Conservation (phyloP, 2,888 invertebrate species). For the Acleris laterana region DNA sequence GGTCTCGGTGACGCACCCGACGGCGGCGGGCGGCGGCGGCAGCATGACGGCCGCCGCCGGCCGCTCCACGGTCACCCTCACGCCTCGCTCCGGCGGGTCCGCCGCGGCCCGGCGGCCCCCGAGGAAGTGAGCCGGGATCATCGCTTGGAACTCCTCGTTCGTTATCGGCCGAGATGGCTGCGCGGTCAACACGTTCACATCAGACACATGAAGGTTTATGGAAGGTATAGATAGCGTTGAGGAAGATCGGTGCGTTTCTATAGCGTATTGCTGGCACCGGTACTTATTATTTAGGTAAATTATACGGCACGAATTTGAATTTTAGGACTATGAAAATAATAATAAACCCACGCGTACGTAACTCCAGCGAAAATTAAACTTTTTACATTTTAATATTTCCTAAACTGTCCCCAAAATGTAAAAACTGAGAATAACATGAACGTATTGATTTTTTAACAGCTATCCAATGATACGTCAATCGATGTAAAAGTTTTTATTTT, state of each 20-base stretch:
- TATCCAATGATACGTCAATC: too few species aligned
- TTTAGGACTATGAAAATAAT: too few species aligned
- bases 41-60: slow-evolving; percentile 86
- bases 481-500: too few species aligned
- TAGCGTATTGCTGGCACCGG: slow-evolving; percentile 19
- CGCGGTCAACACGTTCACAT: slow-evolving; percentile 82
- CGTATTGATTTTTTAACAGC: too few species aligned
- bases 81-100: slow-evolving; percentile 77
- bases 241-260: slow-evolving; percentile 1
- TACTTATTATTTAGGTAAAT: neutral
- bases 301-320: too few species aligned
- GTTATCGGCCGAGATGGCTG: slow-evolving; percentile 93
- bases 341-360: too few species aligned
- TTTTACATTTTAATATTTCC: too few species aligned
- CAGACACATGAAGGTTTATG: slow-evolving; percentile 52
- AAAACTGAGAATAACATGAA: too few species aligned
- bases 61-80: slow-evolving; percentile 94
- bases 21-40: slow-evolving; percentile 92
- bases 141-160: slow-evolving; percentile 97
- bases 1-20: slow-evolving; percentile 96
- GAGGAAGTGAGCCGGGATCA: slow-evolving; percentile 96
- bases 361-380: too few species aligned
- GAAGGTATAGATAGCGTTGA: slow-evolving; percentile 9
- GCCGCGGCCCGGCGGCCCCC: slow-evolving; percentile 67
- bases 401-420: too few species aligned